Evolutionary conservation across 2,888 invertebrate species (phyloP).

Genomic region (Agrotis exclamationis): DNA sequence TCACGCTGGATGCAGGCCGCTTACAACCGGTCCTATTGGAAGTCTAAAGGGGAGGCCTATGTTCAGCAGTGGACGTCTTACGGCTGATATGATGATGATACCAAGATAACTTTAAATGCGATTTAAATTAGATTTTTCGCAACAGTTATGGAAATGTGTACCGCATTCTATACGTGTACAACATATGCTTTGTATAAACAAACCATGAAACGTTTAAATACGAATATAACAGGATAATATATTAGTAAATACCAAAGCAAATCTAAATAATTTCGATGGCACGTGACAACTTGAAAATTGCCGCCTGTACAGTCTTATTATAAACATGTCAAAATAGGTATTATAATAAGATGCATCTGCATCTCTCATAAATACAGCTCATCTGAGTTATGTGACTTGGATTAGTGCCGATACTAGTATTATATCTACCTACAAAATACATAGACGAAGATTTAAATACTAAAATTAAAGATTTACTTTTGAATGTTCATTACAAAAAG

Average conservation of each 20-base stretch:
- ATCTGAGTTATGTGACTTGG: constrained; percentile 11
- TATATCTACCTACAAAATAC: not conserved
- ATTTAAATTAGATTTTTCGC: constrained; percentile 35
- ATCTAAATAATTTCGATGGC: constrained; percentile 12
- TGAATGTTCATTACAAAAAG: not conserved
- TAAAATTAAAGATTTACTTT: not conserved
- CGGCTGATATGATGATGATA: no score
- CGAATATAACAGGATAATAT: constrained; percentile 9
- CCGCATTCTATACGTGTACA: constrained; percentile 14
- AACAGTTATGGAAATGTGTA: constrained; percentile 32
- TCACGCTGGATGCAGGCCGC: no score
- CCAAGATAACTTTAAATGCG: constrained; percentile 34
- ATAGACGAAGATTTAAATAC: not conserved
- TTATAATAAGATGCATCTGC: constrained; percentile 29
- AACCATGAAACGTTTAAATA: constrained; percentile 17
- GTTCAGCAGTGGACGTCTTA: no score
- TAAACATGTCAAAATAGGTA: constrained; percentile 52
- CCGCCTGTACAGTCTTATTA: constrained; percentile 37
- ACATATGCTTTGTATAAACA: constrained; percentile 22
- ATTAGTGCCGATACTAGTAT: constrained; percentile 34
- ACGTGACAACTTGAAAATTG: constrained; percentile 25
- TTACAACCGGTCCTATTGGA: no score
- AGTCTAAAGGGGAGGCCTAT: no score
- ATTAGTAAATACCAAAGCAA: constrained; percentile 18
- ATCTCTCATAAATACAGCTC: constrained; percentile 42